phyloP scores from a whole-genome alignment of 2,888 invertebrate genomes.

The Sarcophaga subvicina region DNA sequence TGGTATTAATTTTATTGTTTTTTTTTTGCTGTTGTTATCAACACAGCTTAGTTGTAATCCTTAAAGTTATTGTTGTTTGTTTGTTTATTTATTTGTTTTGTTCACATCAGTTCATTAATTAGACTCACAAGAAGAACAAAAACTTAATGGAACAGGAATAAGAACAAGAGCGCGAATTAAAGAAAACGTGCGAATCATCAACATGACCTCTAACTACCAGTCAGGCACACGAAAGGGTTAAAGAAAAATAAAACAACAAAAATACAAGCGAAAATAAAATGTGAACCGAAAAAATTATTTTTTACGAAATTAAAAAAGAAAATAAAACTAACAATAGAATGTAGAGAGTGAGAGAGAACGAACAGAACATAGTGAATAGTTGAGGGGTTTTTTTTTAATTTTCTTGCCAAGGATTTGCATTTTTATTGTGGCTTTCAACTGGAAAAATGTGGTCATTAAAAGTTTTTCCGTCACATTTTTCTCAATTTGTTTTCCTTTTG shows the following conservation, averaged over 20 bases:
- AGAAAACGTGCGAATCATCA: constrained; percentile 1
- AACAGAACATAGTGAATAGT: constrained; percentile 1
- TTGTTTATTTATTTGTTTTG: background rate
- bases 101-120: constrained; percentile 48
- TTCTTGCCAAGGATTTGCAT: constrained; percentile 53
- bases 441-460: constrained; percentile 53
- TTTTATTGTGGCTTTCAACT: constrained; percentile 50
- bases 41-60: background rate
- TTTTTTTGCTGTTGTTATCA: constrained; percentile 10
- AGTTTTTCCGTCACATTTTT: background rate
- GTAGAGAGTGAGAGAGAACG: constrained; percentile 3
- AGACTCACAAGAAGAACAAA: background rate
- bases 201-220: too few relatives aligned
- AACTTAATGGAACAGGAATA: background rate
- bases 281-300: background rate
- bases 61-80: constrained; percentile 12
- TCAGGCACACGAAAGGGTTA: constrained; percentile 7
- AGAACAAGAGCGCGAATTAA: background rate
- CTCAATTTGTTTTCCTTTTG: background rate
- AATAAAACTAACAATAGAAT: background rate
- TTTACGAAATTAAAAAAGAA: background rate
- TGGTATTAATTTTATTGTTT: constrained; percentile 15
- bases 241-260: background rate
- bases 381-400: constrained; percentile 29
- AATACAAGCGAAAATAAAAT: background rate